Conservation (phyloP, 2,888 invertebrate species). For the Malthinus flaveolus region DNA sequence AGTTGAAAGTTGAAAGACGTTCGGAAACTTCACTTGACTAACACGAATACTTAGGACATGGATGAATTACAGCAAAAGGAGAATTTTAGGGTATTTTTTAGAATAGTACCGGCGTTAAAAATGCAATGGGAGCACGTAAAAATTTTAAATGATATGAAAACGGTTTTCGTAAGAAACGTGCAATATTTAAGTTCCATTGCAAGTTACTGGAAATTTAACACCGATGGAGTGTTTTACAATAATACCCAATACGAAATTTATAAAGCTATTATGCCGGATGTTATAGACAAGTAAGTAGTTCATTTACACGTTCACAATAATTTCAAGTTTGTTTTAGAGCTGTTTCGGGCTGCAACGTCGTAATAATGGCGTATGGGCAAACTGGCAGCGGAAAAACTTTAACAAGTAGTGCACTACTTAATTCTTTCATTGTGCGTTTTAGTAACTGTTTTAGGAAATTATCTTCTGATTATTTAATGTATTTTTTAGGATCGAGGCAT, state of each 20-base stretch:
- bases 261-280: slow-evolving; percentile 41
- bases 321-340: slow-evolving; percentile 38
- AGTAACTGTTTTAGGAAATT: neutral
- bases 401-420: slow-evolving; percentile 46
- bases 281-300: slow-evolving; percentile 47
- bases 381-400: slow-evolving; percentile 53
- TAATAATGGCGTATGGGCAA: slow-evolving; percentile 53
- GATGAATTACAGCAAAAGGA: slow-evolving; percentile 7
- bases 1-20: no score
- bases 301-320: neutral
- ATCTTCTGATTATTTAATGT: neutral
- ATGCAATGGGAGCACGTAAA: slow-evolving; percentile 45
- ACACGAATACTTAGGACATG: neutral
- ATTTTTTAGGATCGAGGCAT: slow-evolving; percentile 53
- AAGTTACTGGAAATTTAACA: slow-evolving; percentile 51
- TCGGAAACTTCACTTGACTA: no score
- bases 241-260: slow-evolving; percentile 49
- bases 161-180: slow-evolving; percentile 48
- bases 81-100: slow-evolving; percentile 38
- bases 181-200: slow-evolving; percentile 44
- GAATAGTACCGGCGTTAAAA: slow-evolving; percentile 44
- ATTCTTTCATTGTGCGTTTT: slow-evolving; percentile 37
- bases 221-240: slow-evolving; percentile 52
- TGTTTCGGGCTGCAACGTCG: slow-evolving; percentile 46
- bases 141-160: slow-evolving; percentile 46